Evolutionary conservation across 1,140 invertebrate species (phyloP), one percentile per base, ranked within the genome.

Genomic region (Drosophila sp.): DNA sequence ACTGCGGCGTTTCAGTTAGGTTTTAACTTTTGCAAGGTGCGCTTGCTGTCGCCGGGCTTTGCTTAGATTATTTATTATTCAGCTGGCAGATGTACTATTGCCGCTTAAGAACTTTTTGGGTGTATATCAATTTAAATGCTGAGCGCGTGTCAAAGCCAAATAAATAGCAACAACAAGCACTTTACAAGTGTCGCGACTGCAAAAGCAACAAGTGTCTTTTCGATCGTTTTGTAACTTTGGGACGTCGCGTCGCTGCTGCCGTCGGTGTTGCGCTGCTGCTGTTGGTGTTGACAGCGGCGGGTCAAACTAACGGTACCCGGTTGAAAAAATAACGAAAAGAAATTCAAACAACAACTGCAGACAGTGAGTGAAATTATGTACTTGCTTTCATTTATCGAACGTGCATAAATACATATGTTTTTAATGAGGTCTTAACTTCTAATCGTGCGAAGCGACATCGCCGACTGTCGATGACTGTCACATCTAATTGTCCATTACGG

Each of bases 241-340:
- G 21, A 21, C 43, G 57, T 57, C 54, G 18, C 43, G 56, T 50
- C 53, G 41, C 63, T 61, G 41, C 63, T 62, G 72, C 45, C 41
- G 65, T 13, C 73, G 36, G 18, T 27, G 40, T 29, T 43, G n/a
- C n/a, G 32, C 45, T 46, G 46, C 58, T 45, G 63, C 72, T 11
- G 58, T 27, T 43, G 45, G 34, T 32, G 59, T 36, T 63, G 57
- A 56, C 62, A 45, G 71, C 65, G 73, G 81, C 79, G 83, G 82
- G 83, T 89, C 83, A 87, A 76, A 46, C 67, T 89, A 87, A 83
- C 82, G 82, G 79, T 83, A 77, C 46, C 48, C 76, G 36, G 62
- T 72, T 53, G 34, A 69, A 72, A 72, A 53, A 53, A 50, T 2
- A 21, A 21, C 21, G 36, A 79, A 80, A 78, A 82, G 78, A 87